phyloP scores from a whole-genome alignment of 2,888 invertebrate genomes.

The Limnephilus lunatus region DNA sequence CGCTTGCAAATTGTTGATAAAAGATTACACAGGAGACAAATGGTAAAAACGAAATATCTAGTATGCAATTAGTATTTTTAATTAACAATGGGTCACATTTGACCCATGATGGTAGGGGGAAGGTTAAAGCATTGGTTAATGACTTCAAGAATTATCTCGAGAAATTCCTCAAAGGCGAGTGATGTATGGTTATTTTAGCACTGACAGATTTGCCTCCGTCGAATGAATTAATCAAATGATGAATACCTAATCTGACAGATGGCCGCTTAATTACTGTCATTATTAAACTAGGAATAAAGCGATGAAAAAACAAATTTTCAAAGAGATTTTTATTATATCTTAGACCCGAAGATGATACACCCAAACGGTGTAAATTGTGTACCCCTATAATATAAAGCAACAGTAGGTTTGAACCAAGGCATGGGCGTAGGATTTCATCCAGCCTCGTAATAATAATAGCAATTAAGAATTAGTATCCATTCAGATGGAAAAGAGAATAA shows the following conservation, averaged over 20 bases:
- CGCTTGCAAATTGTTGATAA: too few relatives aligned
- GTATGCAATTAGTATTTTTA: background rate
- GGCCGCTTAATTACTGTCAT: background rate
- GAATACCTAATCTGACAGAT: background rate
- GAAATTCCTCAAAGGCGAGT: background rate
- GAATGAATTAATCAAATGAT: background rate
- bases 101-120: background rate
- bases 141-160: background rate
- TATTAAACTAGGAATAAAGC: background rate
- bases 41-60: background rate
- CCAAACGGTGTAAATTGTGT: background rate
- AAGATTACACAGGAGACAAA: too few relatives aligned
- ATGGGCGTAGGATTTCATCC: background rate
- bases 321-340: background rate
- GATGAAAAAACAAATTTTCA: background rate
- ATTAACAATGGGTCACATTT: background rate
- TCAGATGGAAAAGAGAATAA: background rate
- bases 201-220: background rate
- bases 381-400: background rate
- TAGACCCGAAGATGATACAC: background rate
- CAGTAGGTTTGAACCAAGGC: background rate
- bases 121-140: background rate
- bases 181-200: background rate
- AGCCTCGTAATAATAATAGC: background rate
- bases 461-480: slow-evolving; percentile 2